Percentiles rank a stretch among this genome's conserved stretches.
Conservation (phyloP, 1,140 invertebrate species). For the Colletes latitarsis region DNA sequence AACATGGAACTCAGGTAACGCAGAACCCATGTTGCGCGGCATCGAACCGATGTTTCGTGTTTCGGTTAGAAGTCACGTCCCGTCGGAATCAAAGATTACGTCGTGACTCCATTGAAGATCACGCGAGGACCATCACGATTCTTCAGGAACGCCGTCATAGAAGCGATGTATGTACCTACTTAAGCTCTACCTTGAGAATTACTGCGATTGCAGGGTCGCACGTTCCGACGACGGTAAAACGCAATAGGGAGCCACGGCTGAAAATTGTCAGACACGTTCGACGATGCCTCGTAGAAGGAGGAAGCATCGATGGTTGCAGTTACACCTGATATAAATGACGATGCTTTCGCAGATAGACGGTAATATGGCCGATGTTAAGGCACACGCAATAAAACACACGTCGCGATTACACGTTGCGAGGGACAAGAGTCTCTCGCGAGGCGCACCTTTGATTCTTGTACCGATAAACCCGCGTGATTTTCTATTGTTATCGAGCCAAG, state of each 20-base stretch:
- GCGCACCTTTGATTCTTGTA: neutral
- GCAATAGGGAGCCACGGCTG: conserved; percentile 25
- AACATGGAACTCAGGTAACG: no score
- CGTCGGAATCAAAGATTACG: conserved; percentile 52
- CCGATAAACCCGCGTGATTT: neutral
- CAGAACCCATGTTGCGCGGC: conserved; percentile 17
- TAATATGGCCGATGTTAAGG: conserved; percentile 13
- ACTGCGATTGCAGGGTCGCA: conserved; percentile 29
- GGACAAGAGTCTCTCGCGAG: neutral
- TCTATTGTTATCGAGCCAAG: neutral
- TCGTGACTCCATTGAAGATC: conserved; percentile 62
- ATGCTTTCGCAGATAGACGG: conserved; percentile 10
- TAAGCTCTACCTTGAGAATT: conserved; percentile 26
- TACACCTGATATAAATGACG: conserved; percentile 32
- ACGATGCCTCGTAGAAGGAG: neutral
- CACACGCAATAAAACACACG: conserved; percentile 7
- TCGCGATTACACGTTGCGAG: conserved; percentile 7
- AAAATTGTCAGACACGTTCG: conserved; percentile 23
- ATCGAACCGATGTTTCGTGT: conserved; percentile 6
- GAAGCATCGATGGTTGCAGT: conserved; percentile 19
- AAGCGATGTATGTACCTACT: conserved; percentile 22
- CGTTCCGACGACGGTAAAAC: conserved; percentile 28
- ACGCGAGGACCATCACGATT: conserved; percentile 68
- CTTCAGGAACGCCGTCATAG: conserved; percentile 59
- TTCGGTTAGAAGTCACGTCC: conserved; percentile 68